Percentiles rank a stretch among this genome's conserved stretches.
These are phyloP conservation scores for Climacteris rufus DNA, from an alignment of 2,113 vertebrate species.

Conservation along the genomic window DNA sequence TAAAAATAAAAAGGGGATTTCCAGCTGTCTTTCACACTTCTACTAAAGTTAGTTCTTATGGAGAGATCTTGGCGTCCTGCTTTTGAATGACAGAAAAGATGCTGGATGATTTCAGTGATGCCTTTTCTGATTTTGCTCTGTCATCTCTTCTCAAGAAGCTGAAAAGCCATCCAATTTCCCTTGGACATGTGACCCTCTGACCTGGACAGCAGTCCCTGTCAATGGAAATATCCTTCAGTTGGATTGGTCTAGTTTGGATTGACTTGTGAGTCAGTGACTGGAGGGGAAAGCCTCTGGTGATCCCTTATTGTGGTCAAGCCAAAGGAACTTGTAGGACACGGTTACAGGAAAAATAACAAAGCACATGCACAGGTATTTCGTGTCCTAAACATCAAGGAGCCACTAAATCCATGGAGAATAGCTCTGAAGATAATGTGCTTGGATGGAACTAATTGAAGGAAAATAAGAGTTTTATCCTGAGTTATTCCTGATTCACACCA, in stretches of 20 bases:
- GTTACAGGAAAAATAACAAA: neutral
- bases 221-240: neutral
- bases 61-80: neutral
- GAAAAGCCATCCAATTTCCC: neutral
- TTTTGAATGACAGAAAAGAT: neutral
- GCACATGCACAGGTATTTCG: neutral
- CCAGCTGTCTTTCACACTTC: neutral
- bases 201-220: neutral
- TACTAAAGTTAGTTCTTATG: neutral
- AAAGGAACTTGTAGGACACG: neutral
- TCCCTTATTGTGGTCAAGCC: fast-evolving
- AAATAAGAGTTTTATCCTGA: neutral
- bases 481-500: neutral
- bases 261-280: neutral
- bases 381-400: neutral
- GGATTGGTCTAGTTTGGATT: neutral
- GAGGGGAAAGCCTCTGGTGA: neutral
- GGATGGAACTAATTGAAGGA: neutral
- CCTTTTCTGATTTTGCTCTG: neutral
- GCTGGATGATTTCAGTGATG: neutral
- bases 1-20: neutral
- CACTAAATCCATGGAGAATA: neutral
- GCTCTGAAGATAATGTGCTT: neutral
- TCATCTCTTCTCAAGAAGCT: neutral
- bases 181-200: neutral